phyloP scores from a whole-genome alignment of 2,113 vertebrate genomes.

The Verasper variegatus region DNA sequence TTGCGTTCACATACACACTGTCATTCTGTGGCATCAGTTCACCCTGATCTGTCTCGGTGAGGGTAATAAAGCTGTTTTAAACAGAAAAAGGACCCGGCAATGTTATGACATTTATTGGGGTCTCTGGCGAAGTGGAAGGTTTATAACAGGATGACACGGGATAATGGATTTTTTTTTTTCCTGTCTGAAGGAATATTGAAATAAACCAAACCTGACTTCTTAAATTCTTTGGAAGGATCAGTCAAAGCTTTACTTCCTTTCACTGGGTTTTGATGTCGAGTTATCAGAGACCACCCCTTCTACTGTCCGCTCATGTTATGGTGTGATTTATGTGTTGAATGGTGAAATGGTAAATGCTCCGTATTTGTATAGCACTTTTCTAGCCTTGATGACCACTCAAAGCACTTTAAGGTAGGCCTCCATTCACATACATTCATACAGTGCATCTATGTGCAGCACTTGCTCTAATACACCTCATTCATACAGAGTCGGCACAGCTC shows the following conservation, averaged over 20 bases:
- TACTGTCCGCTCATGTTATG: no score
- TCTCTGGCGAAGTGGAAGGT: conserved; percentile 30
- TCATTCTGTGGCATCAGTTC: conserved; percentile 14
- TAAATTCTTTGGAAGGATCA: background rate
- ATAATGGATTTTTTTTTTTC: conserved; percentile 39
- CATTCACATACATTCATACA: no score
- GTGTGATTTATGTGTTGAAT: conserved; percentile 1
- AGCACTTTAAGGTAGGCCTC: no score
- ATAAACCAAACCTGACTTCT: conserved; percentile 26
- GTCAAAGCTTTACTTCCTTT: conserved; percentile 13
- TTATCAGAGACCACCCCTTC: background rate
- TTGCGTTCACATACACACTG: conserved; percentile 8
- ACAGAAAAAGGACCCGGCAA: conserved; percentile 36
- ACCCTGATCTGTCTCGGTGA: conserved; percentile 20
- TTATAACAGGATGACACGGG: conserved; percentile 58
- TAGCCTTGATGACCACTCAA: no score
- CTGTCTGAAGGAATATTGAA: conserved; percentile 33
- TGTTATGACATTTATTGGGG: conserved; percentile 67
- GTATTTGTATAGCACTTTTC: no score
- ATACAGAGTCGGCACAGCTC: no score
- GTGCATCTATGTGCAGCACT: no score
- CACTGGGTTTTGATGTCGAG: background rate
- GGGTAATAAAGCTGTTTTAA: conserved; percentile 64
- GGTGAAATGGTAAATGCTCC: background rate
- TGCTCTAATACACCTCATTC: no score